Conservation (phyloP, 2,888 invertebrate genomes). For the Volucella zonaria region DNA sequence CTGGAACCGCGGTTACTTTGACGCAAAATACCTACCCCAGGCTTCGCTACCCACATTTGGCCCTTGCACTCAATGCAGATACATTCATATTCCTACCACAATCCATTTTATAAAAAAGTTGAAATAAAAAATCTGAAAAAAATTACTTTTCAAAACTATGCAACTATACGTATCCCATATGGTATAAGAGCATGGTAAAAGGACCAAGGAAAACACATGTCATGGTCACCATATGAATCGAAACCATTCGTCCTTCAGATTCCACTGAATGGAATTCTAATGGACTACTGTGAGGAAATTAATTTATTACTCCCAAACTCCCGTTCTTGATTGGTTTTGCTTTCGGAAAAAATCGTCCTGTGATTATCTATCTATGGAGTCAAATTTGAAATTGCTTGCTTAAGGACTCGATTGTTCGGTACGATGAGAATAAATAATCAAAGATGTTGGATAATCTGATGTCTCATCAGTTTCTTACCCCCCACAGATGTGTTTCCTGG, state of each 20-base stretch:
- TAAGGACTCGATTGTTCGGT: neutral
- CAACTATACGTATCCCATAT: neutral
- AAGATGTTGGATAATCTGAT: neutral
- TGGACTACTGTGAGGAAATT: constrained; percentile 42
- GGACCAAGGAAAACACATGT: constrained; percentile 17
- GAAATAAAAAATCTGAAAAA: constrained; percentile 21
- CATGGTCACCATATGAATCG: constrained; percentile 14
- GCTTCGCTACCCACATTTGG: neutral
- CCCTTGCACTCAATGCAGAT: neutral
- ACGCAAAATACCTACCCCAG: neutral
- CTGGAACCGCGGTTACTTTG: neutral
- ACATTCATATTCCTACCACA: no score
- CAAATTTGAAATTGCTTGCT: neutral
- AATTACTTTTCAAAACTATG: neutral
- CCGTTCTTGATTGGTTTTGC: constrained; percentile 23
- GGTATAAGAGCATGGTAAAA: neutral
- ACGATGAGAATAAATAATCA: constrained; percentile 7
- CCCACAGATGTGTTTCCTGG: no score
- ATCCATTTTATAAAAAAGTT: constrained; percentile 8
- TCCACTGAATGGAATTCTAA: constrained; percentile 39
- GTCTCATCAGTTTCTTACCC: constrained; percentile 1
- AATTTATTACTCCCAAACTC: constrained; percentile 52
- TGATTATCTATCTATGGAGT: neutral
- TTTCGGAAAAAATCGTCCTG: neutral
- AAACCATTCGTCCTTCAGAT: constrained; percentile 31